A percentile compares a stretch with the other conserved stretches of the same genome.
phyloP scores from a whole-genome alignment of 2,797 vertebrate genomes.

The Somateria mollissima region DNA sequence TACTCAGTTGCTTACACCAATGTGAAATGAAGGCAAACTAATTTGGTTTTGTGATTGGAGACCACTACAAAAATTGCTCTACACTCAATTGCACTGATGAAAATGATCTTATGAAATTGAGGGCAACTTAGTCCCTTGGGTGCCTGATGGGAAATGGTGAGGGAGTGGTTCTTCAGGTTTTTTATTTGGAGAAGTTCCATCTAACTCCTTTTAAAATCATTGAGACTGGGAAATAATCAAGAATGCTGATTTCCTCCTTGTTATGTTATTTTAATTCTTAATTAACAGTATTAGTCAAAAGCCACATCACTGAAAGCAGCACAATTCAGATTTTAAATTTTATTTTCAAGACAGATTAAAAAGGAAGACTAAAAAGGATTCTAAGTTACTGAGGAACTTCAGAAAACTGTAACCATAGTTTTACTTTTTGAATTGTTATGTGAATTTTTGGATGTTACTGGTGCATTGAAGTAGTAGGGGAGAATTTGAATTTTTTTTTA shows the following conservation, averaged over 20 bases:
- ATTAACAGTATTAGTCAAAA: neutral
- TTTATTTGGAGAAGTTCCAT: constrained; percentile 1
- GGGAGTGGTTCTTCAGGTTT: neutral
- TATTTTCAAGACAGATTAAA: constrained; percentile 9
- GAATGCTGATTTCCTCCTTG: neutral
- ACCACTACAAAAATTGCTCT: neutral
- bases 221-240: neutral
- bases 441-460: neutral
- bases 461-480: neutral
- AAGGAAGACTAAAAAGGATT: neutral
- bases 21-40: neutral
- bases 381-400: neutral
- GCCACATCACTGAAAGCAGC: neutral
- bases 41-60: neutral
- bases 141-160: neutral
- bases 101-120: neutral
- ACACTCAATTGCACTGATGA: neutral
- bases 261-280: neutral
- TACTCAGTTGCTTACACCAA: neutral
- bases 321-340: constrained; percentile 17
- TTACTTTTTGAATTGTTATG: neutral
- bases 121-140: neutral
- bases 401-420: neutral
- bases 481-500: neutral
- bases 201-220: constrained; percentile 23